Evolutionary conservation across 1,140 invertebrate genomes (phyloP), one percentile per base, ranked within the genome.

Genomic region (Parapsyche elsis): DNA sequence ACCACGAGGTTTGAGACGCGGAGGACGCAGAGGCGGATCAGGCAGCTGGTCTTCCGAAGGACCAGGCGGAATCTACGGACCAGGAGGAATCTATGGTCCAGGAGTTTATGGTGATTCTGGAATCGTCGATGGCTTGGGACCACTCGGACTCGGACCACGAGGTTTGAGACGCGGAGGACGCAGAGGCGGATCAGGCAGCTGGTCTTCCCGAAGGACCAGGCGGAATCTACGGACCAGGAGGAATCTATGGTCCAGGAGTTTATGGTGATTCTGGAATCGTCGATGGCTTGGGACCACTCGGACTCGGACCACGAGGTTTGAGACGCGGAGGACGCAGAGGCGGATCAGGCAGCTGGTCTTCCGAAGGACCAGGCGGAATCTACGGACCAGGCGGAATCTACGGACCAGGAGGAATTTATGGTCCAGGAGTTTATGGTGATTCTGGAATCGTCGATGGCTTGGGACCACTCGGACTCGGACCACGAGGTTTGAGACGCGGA

Each of bases 11-110:
- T n/a, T n/a, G n/a, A n/a, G n/a, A n/a, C n/a, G n/a, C n/a, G 9
- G 80, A 49, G 78, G 67, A 12, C 30, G 26, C 26, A 49, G n/a
- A n/a, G n/a, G 70, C 44, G 80, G 12, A 30, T 70, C 76, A 1
- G 64, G 71, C 23, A 71, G 80, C 24, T 14, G 46, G 5, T 71
- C 70, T 16, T 16, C 24, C 26, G 24, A 64, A 38, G 57, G 71
- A 23, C 61, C 61, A 5, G 9, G 23, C 7, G 75, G 75, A 21
- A n/a, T 19, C 5, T 26, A 5, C 16, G 75, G 75, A 77, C 49
- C 53, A n/a, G 19, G 74, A 12, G 14, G 21, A 4, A 1, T 53
- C 10, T 19, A 30, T 21, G 10, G 53, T 21, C 57, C 30, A 1
- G 75, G 75, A 59, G 10, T 67, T 38, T n/a, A 44, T 16, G 5